A percentile compares a stretch with the other conserved stretches of the same genome.
phyloP scores from a whole-genome alignment of 2,113 vertebrate genomes.

The Carassius auratus region DNA sequence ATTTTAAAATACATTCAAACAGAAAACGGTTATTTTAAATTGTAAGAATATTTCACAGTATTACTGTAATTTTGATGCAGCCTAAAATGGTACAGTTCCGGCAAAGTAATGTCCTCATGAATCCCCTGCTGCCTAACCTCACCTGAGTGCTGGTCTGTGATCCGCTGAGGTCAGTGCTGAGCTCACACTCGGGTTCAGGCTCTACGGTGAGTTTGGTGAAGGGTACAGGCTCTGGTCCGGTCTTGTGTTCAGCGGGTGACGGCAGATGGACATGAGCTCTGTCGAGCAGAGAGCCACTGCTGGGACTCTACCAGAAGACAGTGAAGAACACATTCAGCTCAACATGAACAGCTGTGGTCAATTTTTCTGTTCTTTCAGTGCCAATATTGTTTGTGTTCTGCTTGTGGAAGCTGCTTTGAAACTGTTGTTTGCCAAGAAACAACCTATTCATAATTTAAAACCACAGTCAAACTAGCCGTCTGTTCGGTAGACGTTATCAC shows the following conservation, averaged over 20 bases:
- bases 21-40: not conserved
- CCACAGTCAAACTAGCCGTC: not conserved
- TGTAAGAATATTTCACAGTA: not conserved
- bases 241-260: not conserved
- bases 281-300: slow-evolving; percentile 17
- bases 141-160: slow-evolving; percentile 7
- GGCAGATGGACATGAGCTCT: not conserved
- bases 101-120: too few relatives aligned
- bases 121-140: too few relatives aligned
- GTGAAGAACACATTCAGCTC: too few relatives aligned
- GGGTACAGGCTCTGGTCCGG: not conserved
- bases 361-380: not conserved
- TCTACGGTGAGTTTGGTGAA: not conserved
- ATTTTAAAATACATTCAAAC: too few relatives aligned
- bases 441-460: slow-evolving; percentile 9
- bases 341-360: not conserved
- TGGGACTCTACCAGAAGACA: slow-evolving; percentile 23
- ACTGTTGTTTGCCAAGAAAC: slow-evolving; percentile 2
- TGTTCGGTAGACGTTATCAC: not conserved
- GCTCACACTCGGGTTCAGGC: not conserved
- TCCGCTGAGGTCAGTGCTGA: not conserved
- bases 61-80: too few relatives aligned
- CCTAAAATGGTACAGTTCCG: too few relatives aligned
- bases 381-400: not conserved
- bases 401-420: not conserved